Base-by-base conservation (phyloP, 2,888 invertebrate species). In the Limulus polyphemus region DNA sequence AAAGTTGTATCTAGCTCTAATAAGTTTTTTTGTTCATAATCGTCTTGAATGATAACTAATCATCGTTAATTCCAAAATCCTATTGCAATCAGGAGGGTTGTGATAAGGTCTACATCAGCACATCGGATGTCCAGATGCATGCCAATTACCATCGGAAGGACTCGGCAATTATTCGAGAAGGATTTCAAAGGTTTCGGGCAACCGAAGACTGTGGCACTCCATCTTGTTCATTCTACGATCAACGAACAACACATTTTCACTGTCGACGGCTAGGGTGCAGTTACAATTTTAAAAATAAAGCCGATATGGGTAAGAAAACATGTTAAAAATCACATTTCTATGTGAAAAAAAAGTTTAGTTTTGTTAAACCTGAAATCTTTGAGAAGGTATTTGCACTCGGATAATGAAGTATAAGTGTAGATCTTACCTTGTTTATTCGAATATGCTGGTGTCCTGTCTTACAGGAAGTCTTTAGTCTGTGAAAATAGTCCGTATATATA, bases 91-190 rank as follows among this genome's bases (percentile, higher is more conserved):
- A 82, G 81, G 77, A 78, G 65, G 78, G 79, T 70, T 80, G 80
- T 73, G 79, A 79, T 72, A 95, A 94, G 81, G 91, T 94, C 0
- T 98, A 98, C 80, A 95, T 98, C 74, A 94, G 94, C 72, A 98
- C 98, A 5, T 95, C 95, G 57, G 98, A 98, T 77, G 97, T 98
- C 7, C 97, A 98, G 79, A 97, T 97, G 97, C 98, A 98, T 77
- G 94, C 97, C 5, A 97, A 97, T 78, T 97, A 95, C 77, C 98
- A 98, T 77, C 84, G 95, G 61, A 98, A 98, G 76, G 95, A 97
- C 77, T 92, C 93, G 0, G 95, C 95, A 16, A 97, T 98, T 72
- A 90, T 94, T 62, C 93, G 94, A 74, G 97, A 97, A 76, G 98
- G 98, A 1, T 98, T 98, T 79, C 94, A 95, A 74, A 82, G 98